These are phyloP conservation scores for Lepus americanus DNA, from an alignment of 2,113 vertebrate genomes.

Conservation along the genomic window DNA sequence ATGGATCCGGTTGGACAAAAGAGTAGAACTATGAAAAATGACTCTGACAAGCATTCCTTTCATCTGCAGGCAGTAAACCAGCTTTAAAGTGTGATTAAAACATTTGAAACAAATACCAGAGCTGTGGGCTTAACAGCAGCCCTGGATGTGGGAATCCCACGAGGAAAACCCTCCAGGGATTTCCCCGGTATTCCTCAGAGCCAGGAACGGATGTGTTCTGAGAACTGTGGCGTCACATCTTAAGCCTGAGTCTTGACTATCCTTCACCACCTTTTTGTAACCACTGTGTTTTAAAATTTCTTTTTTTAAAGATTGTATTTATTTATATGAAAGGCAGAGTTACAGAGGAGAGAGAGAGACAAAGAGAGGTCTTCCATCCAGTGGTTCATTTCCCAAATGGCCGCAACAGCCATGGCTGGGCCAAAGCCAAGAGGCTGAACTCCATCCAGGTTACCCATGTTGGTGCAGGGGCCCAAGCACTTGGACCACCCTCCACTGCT, in stretches of 20 bases:
- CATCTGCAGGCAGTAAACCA: conserved; percentile 11
- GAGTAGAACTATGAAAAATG: conserved; percentile 73
- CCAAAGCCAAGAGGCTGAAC: no score
- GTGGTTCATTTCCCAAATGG: no score
- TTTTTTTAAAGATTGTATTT: no score
- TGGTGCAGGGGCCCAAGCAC: no score
- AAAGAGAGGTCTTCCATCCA: no score
- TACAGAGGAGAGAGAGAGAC: no score
- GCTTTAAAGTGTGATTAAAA: conserved; percentile 60
- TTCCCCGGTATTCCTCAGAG: neutral
- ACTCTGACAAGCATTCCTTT: conserved; percentile 60
- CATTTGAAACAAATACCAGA: conserved; percentile 18
- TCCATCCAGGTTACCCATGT: no score
- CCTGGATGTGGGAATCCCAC: neutral
- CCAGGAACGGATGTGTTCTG: neutral
- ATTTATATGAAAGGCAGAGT: no score
- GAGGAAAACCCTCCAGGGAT: neutral
- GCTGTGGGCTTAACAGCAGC: neutral
- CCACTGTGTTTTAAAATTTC: no score
- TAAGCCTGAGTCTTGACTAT: neutral
- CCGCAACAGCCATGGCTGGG: no score
- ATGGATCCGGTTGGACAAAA: conserved; percentile 77
- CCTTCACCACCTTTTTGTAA: neutral
- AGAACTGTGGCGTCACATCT: neutral
- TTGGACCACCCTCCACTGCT: no score